Conservation (phyloP, 2,888 invertebrate species). For the Brachypterus glaber region DNA sequence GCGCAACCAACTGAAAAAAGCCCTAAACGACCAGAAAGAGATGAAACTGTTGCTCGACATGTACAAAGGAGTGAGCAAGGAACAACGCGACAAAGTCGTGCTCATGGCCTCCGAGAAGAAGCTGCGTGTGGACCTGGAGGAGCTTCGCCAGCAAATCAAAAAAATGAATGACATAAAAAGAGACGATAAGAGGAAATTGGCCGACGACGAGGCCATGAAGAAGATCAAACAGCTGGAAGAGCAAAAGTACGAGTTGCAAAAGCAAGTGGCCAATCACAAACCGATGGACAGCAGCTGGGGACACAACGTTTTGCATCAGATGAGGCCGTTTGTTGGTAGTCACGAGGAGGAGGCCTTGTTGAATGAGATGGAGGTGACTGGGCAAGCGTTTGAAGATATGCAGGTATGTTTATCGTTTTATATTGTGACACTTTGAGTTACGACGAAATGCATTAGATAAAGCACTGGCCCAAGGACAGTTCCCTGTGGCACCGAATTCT, state of each 20-base stretch:
- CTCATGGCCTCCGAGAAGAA: conserved; percentile 93
- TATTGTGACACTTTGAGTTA: background rate
- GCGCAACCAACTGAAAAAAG: conserved; percentile 87
- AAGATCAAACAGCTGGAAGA: conserved; percentile 94
- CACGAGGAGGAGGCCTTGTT: conserved; percentile 91
- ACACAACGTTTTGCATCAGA: conserved; percentile 44
- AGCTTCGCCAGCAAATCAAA: conserved; percentile 74
- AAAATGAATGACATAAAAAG: conserved; percentile 87
- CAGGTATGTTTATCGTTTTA: conserved; percentile 55
- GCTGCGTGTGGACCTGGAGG: conserved; percentile 81
- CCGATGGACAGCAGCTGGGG: conserved; percentile 50
- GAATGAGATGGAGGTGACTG: conserved; percentile 98
- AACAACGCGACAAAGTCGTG: conserved; percentile 92
- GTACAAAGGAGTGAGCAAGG: conserved; percentile 96
- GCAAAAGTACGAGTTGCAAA: conserved; percentile 83
- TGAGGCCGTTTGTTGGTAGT: conserved; percentile 62
- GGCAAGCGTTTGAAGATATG: conserved; percentile 98
- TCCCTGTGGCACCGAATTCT: no score
- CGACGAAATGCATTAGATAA: no score
- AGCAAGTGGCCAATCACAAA: conserved; percentile 80
- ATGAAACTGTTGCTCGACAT: conserved; percentile 89
- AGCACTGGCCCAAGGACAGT: no score
- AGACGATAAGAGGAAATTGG: conserved; percentile 80
- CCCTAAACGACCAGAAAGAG: conserved; percentile 87
- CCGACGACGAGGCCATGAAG: conserved; percentile 88